Evolutionary conservation across 2,113 vertebrate genomes (phyloP).

Genomic region (Centropus bengalensis): DNA sequence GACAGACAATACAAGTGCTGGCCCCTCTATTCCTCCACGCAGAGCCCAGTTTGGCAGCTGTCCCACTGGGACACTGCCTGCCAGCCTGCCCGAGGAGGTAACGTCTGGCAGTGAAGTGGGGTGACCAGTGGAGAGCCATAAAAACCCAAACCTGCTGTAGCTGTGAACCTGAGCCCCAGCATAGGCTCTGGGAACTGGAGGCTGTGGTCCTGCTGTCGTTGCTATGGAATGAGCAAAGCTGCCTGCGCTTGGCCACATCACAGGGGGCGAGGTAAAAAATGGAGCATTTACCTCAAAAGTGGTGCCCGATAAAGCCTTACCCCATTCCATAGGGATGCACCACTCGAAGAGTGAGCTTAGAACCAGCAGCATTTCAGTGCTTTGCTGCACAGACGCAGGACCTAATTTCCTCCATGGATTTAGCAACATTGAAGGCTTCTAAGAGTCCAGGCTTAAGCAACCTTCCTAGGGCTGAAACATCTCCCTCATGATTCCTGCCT

Average conservation of each 20-base stretch:
- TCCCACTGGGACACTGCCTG: fast-evolving
- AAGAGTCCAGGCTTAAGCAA: not conserved
- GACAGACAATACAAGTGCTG: fast-evolving
- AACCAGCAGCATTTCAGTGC: fast-evolving
- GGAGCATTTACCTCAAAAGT: not conserved
- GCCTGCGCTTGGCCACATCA: fast-evolving
- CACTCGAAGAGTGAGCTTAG: fast-evolving
- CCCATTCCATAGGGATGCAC: fast-evolving
- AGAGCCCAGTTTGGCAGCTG: not conserved
- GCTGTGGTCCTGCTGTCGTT: not conserved
- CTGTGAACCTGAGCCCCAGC: not conserved
- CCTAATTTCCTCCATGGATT: not conserved
- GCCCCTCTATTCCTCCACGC: fast-evolving
- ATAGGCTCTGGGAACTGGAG: fast-evolving
- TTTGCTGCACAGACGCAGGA: not conserved
- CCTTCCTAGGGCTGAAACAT: fast-evolving
- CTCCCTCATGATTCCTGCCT: not conserved
- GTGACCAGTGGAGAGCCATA: not conserved
- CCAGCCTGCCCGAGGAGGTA: not conserved
- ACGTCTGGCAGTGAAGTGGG: not conserved
- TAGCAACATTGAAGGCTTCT: not conserved
- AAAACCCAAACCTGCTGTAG: not conserved
- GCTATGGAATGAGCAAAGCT: not conserved
- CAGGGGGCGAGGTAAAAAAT: not conserved
- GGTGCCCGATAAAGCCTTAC: not conserved